These are phyloP conservation scores for Marmota monax DNA, from an alignment of 2,113 vertebrate species.

Conservation along the genomic window DNA sequence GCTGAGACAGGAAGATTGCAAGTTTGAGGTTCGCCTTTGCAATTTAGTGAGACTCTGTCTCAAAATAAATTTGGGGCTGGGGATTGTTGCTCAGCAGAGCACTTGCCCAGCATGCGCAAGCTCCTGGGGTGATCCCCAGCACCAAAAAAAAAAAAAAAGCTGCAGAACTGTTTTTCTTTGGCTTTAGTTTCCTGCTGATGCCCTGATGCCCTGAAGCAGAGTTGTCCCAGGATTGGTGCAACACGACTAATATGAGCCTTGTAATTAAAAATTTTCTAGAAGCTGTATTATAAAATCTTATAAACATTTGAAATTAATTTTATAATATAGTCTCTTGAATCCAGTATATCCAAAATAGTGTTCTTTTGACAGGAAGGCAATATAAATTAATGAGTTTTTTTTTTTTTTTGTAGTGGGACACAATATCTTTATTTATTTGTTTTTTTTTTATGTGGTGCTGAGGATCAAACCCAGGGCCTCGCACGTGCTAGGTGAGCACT, in stretches of 20 bases:
- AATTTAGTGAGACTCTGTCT: neutral
- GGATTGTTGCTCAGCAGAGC: neutral
- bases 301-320: neutral
- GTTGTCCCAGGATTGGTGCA: neutral
- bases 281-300: neutral
- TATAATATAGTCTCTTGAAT: neutral
- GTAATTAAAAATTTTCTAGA: neutral
- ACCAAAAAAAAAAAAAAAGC: neutral
- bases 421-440: neutral
- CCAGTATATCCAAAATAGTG: neutral
- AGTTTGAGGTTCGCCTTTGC: neutral
- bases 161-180: neutral
- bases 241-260: neutral
- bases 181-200: neutral
- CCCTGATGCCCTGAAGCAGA: neutral
- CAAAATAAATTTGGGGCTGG: neutral
- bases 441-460: neutral
- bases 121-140: neutral
- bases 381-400: neutral
- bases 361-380: neutral
- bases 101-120: no score
- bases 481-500: no score
- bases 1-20: neutral
- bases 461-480: no score
- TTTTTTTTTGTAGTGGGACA: no score